Percentiles rank a stretch among this genome's conserved stretches.
These are phyloP conservation scores for Cavia porcellus DNA, from an alignment of 2,113 vertebrate genomes.

Conservation along the genomic window DNA sequence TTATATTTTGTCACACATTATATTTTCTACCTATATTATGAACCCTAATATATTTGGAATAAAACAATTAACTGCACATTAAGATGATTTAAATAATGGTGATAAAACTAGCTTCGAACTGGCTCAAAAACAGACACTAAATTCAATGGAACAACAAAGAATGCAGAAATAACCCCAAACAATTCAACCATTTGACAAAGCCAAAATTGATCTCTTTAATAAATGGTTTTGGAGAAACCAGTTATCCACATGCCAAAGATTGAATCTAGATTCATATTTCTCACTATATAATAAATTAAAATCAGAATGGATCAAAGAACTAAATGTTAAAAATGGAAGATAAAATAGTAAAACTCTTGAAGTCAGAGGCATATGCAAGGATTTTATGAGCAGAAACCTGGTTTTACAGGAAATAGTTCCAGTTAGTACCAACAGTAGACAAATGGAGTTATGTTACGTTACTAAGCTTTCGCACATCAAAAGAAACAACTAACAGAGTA, in stretches of 20 bases:
- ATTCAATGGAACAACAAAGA: neutral
- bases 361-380: neutral
- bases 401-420: neutral
- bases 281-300: neutral
- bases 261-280: neutral
- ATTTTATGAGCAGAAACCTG: neutral
- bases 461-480: neutral
- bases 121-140: neutral
- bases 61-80: neutral
- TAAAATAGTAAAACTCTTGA: neutral
- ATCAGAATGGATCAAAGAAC: neutral
- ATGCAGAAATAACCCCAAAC: neutral
- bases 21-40: neutral
- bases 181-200: neutral
- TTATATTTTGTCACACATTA: neutral
- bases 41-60: neutral
- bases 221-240: neutral
- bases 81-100: neutral
- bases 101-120: neutral
- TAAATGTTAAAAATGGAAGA: neutral
- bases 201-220: neutral
- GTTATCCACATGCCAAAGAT: neutral
- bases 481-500: neutral
- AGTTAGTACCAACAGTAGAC: neutral
- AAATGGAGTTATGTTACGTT: neutral